A percentile compares a stretch with the other conserved stretches of the same genome.
Evolutionary conservation across 2,888 invertebrate species (phyloP).

Genomic region (Leucophenga montana): DNA sequence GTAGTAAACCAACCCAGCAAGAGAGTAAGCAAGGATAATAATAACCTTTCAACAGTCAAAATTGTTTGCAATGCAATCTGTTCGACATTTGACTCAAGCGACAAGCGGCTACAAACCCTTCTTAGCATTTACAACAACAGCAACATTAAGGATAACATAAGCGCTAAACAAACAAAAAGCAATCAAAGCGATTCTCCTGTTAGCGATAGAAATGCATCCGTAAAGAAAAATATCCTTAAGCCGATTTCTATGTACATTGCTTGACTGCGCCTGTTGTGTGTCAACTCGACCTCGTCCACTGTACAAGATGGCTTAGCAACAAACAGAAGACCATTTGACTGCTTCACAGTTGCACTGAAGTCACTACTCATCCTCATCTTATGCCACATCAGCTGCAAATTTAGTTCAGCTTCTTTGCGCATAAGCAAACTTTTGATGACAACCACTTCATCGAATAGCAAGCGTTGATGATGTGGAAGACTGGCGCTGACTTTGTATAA

Average conservation of each 20-base stretch:
- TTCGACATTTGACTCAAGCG: slow-evolving; percentile 21
- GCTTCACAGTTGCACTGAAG: too few species aligned
- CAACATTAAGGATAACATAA: not conserved
- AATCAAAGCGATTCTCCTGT: not conserved
- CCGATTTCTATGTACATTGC: slow-evolving; percentile 1
- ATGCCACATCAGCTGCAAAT: too few species aligned
- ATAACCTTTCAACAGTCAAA: not conserved
- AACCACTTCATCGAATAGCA: too few species aligned
- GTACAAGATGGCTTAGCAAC: too few species aligned
- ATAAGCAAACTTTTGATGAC: too few species aligned
- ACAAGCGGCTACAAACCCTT: not conserved
- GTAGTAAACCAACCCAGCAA: too few species aligned
- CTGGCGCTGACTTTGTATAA: not conserved
- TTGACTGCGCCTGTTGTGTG: too few species aligned
- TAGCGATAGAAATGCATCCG: not conserved
- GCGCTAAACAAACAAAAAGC: slow-evolving; percentile 2
- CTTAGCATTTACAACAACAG: not conserved
- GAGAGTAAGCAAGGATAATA: too few species aligned
- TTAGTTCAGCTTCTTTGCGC: too few species aligned
- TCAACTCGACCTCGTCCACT: not conserved
- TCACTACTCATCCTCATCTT: too few species aligned
- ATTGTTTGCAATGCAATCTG: slow-evolving; percentile 22
- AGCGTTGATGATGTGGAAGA: too few species aligned
- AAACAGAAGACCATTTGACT: not conserved
- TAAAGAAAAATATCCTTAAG: slow-evolving; percentile 17